Conservation (phyloP, 2,797 vertebrate species). For the Poecilia velifera region DNA sequence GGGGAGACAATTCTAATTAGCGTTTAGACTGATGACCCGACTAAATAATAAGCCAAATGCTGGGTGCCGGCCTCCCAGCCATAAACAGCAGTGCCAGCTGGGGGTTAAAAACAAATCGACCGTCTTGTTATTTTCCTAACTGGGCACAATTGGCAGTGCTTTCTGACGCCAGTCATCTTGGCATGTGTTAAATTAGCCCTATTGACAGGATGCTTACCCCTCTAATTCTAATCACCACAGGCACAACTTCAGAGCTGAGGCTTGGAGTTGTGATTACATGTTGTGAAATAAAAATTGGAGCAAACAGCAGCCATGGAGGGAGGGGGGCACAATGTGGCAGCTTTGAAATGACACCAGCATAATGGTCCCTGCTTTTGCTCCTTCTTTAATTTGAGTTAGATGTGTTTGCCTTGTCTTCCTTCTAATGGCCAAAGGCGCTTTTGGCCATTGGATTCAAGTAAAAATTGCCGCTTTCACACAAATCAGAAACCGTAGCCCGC, state of each 20-base stretch:
- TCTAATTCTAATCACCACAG: slow-evolving; percentile 45
- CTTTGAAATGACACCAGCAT: slow-evolving; percentile 18
- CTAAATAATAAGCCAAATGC: slow-evolving; percentile 62
- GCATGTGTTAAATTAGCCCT: slow-evolving; percentile 61
- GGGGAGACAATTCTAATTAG: slow-evolving; percentile 64
- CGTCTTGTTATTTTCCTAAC: slow-evolving; percentile 64
- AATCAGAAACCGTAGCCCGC: slow-evolving; percentile 1
- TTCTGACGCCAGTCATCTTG: slow-evolving; percentile 55
- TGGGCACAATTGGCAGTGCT: slow-evolving; percentile 46
- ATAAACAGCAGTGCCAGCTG: slow-evolving; percentile 45
- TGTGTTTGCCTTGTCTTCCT: not conserved
- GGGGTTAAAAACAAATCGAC: slow-evolving; percentile 69
- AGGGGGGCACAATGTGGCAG: not conserved
- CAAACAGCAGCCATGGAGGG: slow-evolving; percentile 14
- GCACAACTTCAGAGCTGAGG: slow-evolving; percentile 38
- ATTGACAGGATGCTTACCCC: slow-evolving; percentile 56
- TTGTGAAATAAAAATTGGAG: slow-evolving; percentile 36
- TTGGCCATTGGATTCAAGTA: not conserved
- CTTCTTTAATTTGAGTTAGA: slow-evolving; percentile 10
- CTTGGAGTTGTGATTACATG: slow-evolving; percentile 43
- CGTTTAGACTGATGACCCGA: slow-evolving; percentile 59
- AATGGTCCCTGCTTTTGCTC: not conserved
- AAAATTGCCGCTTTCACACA: slow-evolving; percentile 5
- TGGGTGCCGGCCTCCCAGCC: slow-evolving; percentile 38
- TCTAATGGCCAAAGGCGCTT: not conserved